Evolutionary conservation across 2,888 invertebrate genomes (phyloP), one percentile per base, ranked within the genome.

Genomic region (Synanthedon andrenaeformis): DNA sequence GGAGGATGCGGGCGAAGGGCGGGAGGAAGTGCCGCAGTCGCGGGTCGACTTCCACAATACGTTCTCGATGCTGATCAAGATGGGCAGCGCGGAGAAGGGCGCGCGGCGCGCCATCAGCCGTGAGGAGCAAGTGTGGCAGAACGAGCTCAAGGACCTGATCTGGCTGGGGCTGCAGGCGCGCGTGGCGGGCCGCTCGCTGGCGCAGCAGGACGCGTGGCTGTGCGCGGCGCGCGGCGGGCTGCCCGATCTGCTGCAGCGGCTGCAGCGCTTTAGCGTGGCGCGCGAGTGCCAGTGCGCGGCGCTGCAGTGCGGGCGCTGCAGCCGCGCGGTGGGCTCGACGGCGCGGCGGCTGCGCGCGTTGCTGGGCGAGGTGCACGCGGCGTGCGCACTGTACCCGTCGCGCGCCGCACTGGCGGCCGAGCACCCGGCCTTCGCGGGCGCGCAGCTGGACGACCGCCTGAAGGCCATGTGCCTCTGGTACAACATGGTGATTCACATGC

Each of bases 151-250:
- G 78, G 96, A 97, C 81, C 89, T 96, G 62, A 94, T 97, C 63
- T 97, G 97, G 97, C 79, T 97, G 63, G 96, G 96, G 83, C 83
- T 97, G 58, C 94, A 95, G 78, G 96, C 96, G 1, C 92, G 92
- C 88, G 90, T 94, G 60, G 93, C 94, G 0, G 94, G 94, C 59
- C 89, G 94, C 51, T 91, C 91, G 1, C 89, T 92, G 14, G 89
- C 91, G 53, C 93, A 94, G 65, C 95, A 96, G 78, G 96, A 96
- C 74, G 90, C 90, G 55, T 92, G 90, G 72, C 85, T 96, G 14
- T 93, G 93, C 68, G 82, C 90, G 50, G 93, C 93, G 63, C 88
- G 96, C 48, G 91, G 92, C 65, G 88, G 89, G 55, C 92, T 96
- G 58, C 92, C 91, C 10, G 82, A 88, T 45, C 83, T 96, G 54